Percentiles rank a stretch among this genome's conserved stretches.
These are phyloP conservation scores for Spisula subtruncata DNA, from an alignment of 2,888 invertebrate species.

Conservation along the genomic window DNA sequence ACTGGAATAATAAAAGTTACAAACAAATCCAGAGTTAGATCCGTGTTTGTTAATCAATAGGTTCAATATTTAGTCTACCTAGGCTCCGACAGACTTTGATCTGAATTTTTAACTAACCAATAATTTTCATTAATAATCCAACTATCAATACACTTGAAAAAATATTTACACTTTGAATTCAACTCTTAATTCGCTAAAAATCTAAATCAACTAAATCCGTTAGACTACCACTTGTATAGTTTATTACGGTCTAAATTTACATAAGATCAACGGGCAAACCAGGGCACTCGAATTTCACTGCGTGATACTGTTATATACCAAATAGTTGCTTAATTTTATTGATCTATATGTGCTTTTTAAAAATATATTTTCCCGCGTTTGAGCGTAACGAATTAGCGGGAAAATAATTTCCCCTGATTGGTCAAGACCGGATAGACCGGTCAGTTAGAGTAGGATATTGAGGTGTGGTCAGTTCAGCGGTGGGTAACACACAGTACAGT, in stretches of 20 bases:
- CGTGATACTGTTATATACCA: background rate
- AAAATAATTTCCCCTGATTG: too few relatives aligned
- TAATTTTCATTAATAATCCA: conserved; percentile 33
- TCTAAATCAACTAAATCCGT: conserved; percentile 31
- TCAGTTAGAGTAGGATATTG: too few relatives aligned
- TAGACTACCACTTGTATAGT: conserved; percentile 12
- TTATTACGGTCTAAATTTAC: background rate
- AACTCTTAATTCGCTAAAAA: conserved; percentile 4
- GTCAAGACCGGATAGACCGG: too few relatives aligned
- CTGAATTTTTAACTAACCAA: conserved; percentile 18
- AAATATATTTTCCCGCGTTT: too few relatives aligned
- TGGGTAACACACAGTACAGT: too few relatives aligned
- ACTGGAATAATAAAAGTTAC: background rate
- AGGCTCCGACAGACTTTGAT: background rate
- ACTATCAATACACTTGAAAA: conserved; percentile 39
- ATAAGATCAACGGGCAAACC: background rate
- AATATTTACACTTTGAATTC: conserved; percentile 33
- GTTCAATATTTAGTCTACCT: conserved; percentile 1
- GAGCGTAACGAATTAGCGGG: too few relatives aligned
- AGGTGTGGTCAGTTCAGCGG: too few relatives aligned
- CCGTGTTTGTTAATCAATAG: background rate
- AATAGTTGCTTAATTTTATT: conserved; percentile 25
- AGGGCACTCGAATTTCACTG: background rate
- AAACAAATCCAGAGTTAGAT: conserved; percentile 5
- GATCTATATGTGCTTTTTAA: conserved; percentile 31